Base-by-base conservation (phyloP, 64 coral and sea anemone genomes). In the Porites lutea region DNA sequence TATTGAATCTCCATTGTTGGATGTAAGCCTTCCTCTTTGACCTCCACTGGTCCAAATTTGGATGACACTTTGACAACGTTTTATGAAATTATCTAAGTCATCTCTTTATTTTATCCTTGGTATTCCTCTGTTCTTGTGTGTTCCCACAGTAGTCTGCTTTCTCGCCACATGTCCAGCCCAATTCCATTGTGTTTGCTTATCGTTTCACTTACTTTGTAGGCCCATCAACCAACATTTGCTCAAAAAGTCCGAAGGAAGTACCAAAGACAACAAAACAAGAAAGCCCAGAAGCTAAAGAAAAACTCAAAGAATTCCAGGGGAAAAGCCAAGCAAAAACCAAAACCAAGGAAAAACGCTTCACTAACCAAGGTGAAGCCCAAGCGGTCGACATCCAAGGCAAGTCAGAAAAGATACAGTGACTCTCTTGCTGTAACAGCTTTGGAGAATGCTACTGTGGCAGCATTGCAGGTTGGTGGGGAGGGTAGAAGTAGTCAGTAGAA, bases 191-290 rank as follows among this genome's bases (percentile, higher is more conserved):
- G 1, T 37, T 37, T 37, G 27, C 27, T 37, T 37, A 37, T 37
- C 27, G 27, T 37, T 37, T 37, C 27, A 37, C 1, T 37, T 37
- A 57, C 54, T 47, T 57, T 58, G 37, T 65, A 97, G 92, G 82
- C 52, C 57, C 82, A 72, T 21, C 88, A 91, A 15, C 95, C 95
- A 52, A 88, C 83, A 79, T 92, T 78, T 75, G 95, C 92, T 18
- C 92, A 97, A 73, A 97, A 97, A 21, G 95, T 97, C 4, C 66
- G 95, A 15, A 86, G 72, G 19, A 97, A 97, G 82, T 97, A 97
- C 74, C 91, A 97, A 27, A 79, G 54, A 11, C 95, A 97, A 52
- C 92, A 97, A 37, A 74, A 93, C 53, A 90, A 94, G 57, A 94
- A 71, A 79, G 93, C 90, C 59, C 95, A 97, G 60, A 97, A 92